Conservation (phyloP, 2,797 vertebrate species). For the Eutrigla gurnardus region DNA sequence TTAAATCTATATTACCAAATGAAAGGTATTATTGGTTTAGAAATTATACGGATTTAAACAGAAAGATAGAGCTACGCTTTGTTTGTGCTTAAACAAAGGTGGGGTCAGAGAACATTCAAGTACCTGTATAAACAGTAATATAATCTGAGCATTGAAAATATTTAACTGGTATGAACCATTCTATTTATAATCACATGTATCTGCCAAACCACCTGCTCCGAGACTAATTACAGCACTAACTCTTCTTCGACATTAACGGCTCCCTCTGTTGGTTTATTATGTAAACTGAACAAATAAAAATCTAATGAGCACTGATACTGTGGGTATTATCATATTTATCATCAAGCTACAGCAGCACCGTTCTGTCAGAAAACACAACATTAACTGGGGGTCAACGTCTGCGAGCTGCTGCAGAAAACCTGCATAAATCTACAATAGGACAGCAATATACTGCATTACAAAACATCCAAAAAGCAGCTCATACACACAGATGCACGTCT, state of each 20-base stretch:
- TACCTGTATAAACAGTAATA: background rate
- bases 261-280: constrained; percentile 49
- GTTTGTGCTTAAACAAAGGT: background rate
- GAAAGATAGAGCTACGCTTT: background rate
- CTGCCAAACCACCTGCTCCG: background rate
- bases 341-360: background rate
- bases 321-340: rapidly evolving
- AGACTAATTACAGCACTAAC: background rate
- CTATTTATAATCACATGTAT: background rate
- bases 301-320: background rate
- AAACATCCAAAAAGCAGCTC: background rate
- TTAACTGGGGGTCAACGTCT: background rate
- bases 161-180: background rate
- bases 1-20: background rate
- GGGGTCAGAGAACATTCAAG: background rate
- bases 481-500: rapidly evolving
- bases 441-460: background rate
- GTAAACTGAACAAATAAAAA: constrained; percentile 15
- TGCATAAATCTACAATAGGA: background rate
- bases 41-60: background rate
- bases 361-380: background rate
- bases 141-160: background rate
- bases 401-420: too few species aligned
- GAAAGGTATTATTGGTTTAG: background rate
- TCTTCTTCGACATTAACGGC: background rate